These are phyloP conservation scores for Mechanitis messenoides DNA, from an alignment of 2,888 invertebrate genomes.

Conservation along the genomic window DNA sequence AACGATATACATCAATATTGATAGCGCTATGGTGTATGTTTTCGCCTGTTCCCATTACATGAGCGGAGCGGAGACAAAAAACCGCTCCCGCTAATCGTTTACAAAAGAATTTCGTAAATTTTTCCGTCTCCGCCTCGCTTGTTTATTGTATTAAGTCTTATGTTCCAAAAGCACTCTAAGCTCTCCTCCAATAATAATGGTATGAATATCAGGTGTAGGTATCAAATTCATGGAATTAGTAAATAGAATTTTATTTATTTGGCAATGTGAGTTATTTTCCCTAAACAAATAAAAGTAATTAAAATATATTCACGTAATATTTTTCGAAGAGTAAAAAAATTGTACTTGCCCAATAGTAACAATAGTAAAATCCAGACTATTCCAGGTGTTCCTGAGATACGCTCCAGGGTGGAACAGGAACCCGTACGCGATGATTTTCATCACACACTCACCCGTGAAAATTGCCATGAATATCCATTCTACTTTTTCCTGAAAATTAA, in stretches of 20 bases:
- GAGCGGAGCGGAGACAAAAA: background rate
- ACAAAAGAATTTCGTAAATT: background rate
- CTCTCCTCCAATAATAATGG: too few species aligned
- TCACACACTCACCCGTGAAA: slow-evolving; percentile 97
- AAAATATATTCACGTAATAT: background rate
- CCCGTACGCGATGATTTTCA: slow-evolving; percentile 99
- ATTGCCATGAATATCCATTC: slow-evolving; percentile 99
- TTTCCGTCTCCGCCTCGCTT: background rate
- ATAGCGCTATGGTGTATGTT: background rate
- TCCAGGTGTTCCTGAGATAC: slow-evolving; percentile 99
- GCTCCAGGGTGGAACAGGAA: slow-evolving; percentile 98
- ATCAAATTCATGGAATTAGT: too few species aligned
- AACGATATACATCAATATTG: slow-evolving; percentile 4
- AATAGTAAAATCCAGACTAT: slow-evolving; percentile 96
- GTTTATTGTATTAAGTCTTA: too few species aligned
- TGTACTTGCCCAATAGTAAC: slow-evolving; percentile 97
- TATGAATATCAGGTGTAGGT: background rate
- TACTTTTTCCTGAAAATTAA: slow-evolving; percentile 89
- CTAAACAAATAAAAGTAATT: too few species aligned
- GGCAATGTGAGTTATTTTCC: too few species aligned
- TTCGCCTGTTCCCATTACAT: background rate
- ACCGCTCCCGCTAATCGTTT: background rate
- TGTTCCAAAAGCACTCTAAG: too few species aligned
- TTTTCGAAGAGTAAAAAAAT: background rate
- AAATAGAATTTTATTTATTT: too few species aligned